Base-by-base conservation (phyloP, 2,113 vertebrate genomes). In the Fulmarus glacialis region DNA sequence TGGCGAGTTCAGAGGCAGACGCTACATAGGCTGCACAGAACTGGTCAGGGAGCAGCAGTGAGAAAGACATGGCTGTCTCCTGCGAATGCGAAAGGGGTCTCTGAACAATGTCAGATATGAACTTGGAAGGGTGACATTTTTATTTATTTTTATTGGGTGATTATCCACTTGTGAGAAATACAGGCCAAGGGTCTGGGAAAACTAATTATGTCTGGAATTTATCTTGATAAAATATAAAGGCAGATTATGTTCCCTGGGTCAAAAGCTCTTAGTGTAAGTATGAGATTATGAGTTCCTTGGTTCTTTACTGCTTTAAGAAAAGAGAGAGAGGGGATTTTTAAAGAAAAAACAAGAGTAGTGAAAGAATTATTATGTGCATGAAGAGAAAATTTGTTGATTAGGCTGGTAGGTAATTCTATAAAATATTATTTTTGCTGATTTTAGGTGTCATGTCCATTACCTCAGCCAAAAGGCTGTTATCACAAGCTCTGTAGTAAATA, bases 171-270 rank as follows among this genome's bases (percentile, higher is more conserved):
- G 32, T 73, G 63, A 91, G 89, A 87, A 94, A 88, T 53, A 53
- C 55, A 77, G 79, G 90, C 86, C 79, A 93, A 92, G 74, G 34
- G 88, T 86, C 92, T 94, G 74, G 71, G 71, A 92, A 92, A 93
- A 95, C 38, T 77, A 95, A 83, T 83, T 63, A 86, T 53, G 75
- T 86, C 79, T 97, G 93, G 86, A 92, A 96, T 96, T 89, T 83
- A 86, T 96, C 89, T 86, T 93, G 94, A 96, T 96, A 93, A 97
- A 96, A 93, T 72, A 66, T 43, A 92, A 93, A 56, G 84, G 48
- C 71, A 89, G 71, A 90, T 93, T 93, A 68, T 60, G 50, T 92
- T 96, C 48, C 71, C 75, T 92, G 86, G 71, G 63, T 83, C 90
- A 89, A 73, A 96, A 90, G 38, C 48, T 92, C 75, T 95, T 93